phyloP scores from a whole-genome alignment of 2,797 vertebrate genomes.

The Carcharodon carcharias region DNA sequence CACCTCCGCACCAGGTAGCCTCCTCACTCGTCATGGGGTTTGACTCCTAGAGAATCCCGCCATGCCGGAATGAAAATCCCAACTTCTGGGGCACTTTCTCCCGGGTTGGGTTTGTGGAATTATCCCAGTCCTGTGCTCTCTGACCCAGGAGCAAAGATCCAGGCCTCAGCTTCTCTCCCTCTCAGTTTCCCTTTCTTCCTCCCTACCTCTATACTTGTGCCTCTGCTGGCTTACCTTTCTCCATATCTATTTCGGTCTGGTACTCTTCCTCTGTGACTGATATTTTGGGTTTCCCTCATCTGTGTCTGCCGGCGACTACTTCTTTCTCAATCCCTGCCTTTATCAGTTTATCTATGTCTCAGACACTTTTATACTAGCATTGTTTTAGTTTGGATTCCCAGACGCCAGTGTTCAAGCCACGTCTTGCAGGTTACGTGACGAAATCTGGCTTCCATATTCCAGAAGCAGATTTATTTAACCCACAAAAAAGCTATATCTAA shows the following conservation, averaged over 20 bases:
- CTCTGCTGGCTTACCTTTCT: not conserved
- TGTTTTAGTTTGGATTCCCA: not conserved
- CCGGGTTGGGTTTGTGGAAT: too few species aligned
- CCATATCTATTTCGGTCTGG: not conserved
- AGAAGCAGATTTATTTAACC: not conserved
- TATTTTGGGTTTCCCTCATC: not conserved
- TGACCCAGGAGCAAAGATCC: not conserved
- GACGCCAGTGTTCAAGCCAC: not conserved
- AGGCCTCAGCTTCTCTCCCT: not conserved
- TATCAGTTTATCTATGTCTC: not conserved
- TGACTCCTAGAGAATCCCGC: too few species aligned
- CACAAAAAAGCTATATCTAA: not conserved
- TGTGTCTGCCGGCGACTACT: too few species aligned
- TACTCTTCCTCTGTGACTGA: not conserved
- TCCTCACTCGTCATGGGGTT: too few species aligned
- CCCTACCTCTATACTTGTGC: not conserved
- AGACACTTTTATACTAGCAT: not conserved
- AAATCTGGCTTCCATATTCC: not conserved
- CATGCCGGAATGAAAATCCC: too few species aligned
- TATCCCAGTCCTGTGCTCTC: too few species aligned
- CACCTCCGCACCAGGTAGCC: too few species aligned
- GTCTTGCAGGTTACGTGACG: not conserved
- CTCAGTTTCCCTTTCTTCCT: not conserved
- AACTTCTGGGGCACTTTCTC: too few species aligned
- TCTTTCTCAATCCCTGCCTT: not conserved